Evolutionary conservation across 2,113 vertebrate genomes (phyloP), one percentile per base, ranked within the genome.

Genomic region (Carettochelys insculpta): DNA sequence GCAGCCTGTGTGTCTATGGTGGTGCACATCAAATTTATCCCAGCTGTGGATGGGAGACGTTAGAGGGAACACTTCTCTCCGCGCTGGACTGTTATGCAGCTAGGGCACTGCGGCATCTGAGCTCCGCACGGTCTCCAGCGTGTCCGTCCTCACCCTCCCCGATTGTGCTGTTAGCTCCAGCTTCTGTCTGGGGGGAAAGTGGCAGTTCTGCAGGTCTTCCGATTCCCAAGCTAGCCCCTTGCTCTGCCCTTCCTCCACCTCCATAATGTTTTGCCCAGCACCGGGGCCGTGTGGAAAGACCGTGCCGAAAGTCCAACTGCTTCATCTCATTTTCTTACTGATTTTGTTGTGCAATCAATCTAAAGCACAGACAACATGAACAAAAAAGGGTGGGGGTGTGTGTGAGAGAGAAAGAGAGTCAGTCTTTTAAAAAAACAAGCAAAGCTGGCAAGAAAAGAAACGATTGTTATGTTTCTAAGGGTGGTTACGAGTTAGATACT

Each of bases 231-330:
- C 8, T 38, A 20, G 61, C 8, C n/a, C 34, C 17, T n/a, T 65
- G 3, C 8, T 38, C 34, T 38, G 61, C 34, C 61, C 61, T 20
- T 65, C 31, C 16, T 65, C 19, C 58, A n/a, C n/a, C 58, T 65
- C 58, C 17, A 19, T 8, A n/a, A 17, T 4, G 58, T 65, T 65
- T 17, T n/a, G 8, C 20, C 61, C 34, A n/a, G 61, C 24, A 0
- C 0, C 1, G 1, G 65, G 52, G n/a, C 58, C 43, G 47, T 0
- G 0, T 2, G 2, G 83, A 17, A 48, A 41, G 56, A 38, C 22
- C 3, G 34, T n/a, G 34, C 61, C n/a, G 61, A n/a, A 65, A 65
- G 61, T 38, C 58, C 7, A 12, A 5, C 12, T 56, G 34, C 34
- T 41, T 47, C 25, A 1, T 50, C 61, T 82, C 5, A 19, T 81